Percentiles rank a stretch among this genome's conserved stretches.
phyloP scores from a whole-genome alignment of 2,797 vertebrate genomes.

The Pelochelys cantorii region DNA sequence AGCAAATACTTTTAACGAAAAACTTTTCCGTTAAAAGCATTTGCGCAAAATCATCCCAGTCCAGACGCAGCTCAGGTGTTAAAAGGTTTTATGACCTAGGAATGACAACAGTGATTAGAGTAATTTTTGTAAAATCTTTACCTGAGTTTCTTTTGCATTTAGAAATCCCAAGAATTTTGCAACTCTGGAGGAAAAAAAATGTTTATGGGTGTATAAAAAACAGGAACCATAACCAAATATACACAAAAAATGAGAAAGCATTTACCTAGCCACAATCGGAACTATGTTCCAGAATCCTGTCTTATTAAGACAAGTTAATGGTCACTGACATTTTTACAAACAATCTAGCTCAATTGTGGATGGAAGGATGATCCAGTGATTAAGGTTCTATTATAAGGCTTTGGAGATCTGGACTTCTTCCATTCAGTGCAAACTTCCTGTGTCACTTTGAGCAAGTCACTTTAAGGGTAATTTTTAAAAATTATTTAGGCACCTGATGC shows the following conservation, averaged over 20 bases:
- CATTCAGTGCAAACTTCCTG: not conserved
- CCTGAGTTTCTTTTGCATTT: not conserved
- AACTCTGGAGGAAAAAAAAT: not conserved
- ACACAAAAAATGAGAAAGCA: not conserved
- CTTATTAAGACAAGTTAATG: not conserved
- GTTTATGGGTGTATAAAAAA: not conserved
- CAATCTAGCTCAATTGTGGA: too few relatives aligned
- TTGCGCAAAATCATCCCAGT: too few relatives aligned
- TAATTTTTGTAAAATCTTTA: not conserved
- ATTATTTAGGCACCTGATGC: not conserved
- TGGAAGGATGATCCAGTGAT: not conserved
- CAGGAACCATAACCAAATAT: not conserved
- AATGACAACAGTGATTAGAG: not conserved
- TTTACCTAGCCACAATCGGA: not conserved
- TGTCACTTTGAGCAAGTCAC: not conserved
- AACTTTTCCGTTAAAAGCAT: too few relatives aligned
- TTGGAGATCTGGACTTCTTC: not conserved
- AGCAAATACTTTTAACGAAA: too few relatives aligned
- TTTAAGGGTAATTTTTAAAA: not conserved
- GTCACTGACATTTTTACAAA: not conserved
- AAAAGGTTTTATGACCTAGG: not conserved
- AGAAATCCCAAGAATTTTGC: constrained; percentile 3
- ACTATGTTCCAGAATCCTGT: not conserved
- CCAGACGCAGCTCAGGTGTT: too few relatives aligned
- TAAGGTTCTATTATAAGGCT: not conserved